Evolutionary conservation across 2,888 invertebrate genomes (phyloP).

Genomic region (Amphiduros pacificus): DNA sequence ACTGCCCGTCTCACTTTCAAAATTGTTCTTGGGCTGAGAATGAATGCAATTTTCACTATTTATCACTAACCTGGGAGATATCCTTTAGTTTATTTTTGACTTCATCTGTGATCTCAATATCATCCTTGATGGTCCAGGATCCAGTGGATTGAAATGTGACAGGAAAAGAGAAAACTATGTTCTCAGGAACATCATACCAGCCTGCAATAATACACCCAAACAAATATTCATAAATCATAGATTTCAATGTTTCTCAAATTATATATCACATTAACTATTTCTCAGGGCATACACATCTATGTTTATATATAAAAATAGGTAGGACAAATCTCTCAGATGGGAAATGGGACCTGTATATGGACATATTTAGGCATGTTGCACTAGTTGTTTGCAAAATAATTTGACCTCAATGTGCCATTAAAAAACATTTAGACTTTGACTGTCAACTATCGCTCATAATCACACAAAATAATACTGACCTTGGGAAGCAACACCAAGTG

Average conservation of each 20-base stretch:
- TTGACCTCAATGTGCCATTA: too few species aligned
- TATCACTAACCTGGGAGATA: conserved; percentile 40
- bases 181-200: conserved; percentile 56
- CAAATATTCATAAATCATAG: not conserved
- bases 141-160: conserved; percentile 51
- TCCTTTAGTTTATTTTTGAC: conserved; percentile 36
- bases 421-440: too few species aligned
- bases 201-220: conserved; percentile 34
- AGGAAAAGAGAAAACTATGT: conserved; percentile 54
- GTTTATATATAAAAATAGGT: not conserved
- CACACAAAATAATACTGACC: conserved; percentile 33
- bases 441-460: too few species aligned
- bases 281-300: too few species aligned
- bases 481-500: conserved; percentile 49
- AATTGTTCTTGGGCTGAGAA: too few species aligned
- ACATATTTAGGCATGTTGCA: too few species aligned
- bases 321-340: not conserved
- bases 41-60: too few species aligned
- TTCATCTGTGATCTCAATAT: conserved; percentile 43
- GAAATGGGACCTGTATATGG: not conserved
- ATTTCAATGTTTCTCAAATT: not conserved
- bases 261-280: not conserved
- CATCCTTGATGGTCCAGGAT: conserved; percentile 50
- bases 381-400: too few species aligned
- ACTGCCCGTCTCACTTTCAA: too few species aligned